Evolutionary conservation across 2,888 invertebrate genomes (phyloP), one percentile per base, ranked within the genome.

Genomic region (Melitaea athalia): DNA sequence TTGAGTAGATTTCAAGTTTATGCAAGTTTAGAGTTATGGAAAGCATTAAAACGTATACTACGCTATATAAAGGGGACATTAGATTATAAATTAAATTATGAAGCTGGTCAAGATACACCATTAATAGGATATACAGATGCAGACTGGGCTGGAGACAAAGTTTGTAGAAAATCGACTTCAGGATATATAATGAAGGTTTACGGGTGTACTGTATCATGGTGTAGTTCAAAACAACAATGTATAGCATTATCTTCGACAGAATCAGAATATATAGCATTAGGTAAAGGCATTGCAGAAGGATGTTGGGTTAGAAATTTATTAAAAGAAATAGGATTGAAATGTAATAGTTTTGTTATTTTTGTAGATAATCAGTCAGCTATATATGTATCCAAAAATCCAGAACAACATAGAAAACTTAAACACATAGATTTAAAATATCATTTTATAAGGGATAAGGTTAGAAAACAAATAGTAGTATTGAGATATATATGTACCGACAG

Each of bases 161-260:
- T 68, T 49, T 12, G 63, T 24, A 62, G 71, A 47, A 72, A 72
- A 38, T 71, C 70, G n/a, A 72, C 70, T 31, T 66, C 72, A n/a
- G 74, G 74, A 14, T 70, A 68, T 63, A 38, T 70, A 42, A 61
- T 74, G 50, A 61, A 70, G 15, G 63, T 74, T 5, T 70, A 47
- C 67, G 68, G 69, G 11, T 61, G 66, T 45, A 42, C 62, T 33
- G 70, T 67, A 12, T 57, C 66, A 10, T 74, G 69, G 70, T 52
- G n/a, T n/a, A 55, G 61, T 17, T 64, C 17, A 11, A 72, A 70
- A 55, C 72, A 69, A 17, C 67, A 67, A 59, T 70, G 67, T 72
- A 64, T 74, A 6, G 63, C 68, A 11, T 47, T 67, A 1, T 74
- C 73, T 14, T 68, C 73, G 12, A 72, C 71, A 5, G 70, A 74